Percentiles rank a stretch among this genome's conserved stretches.
phyloP scores from a whole-genome alignment of 2,888 invertebrate species.

The Ophion obscuratus region DNA sequence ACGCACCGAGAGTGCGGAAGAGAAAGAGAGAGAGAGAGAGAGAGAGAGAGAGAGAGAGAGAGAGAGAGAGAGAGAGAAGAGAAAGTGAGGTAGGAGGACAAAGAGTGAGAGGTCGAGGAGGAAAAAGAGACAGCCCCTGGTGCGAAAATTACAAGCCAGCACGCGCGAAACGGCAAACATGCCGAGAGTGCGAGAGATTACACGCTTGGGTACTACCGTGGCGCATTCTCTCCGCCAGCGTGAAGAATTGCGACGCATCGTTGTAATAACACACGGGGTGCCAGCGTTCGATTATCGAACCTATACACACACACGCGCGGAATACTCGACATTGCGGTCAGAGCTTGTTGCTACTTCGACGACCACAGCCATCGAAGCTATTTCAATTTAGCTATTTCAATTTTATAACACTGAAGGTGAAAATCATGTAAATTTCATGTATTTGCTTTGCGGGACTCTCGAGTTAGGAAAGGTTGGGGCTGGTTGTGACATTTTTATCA shows the following conservation, averaged over 20 bases:
- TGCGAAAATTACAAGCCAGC: slow-evolving; percentile 68
- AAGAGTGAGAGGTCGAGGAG: not conserved
- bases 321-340: slow-evolving; percentile 37
- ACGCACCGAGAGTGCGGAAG: not conserved
- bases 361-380: slow-evolving; percentile 27
- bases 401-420: slow-evolving; percentile 29
- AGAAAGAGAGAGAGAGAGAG: not conserved
- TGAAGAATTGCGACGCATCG: slow-evolving; percentile 65
- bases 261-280: slow-evolving; percentile 57
- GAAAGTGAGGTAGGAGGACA: not conserved
- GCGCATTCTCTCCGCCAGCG: slow-evolving; percentile 65
- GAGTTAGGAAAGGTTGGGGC: not conserved
- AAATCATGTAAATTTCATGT: slow-evolving; percentile 59
- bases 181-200: slow-evolving; percentile 63
- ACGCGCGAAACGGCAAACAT: slow-evolving; percentile 68
- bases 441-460: slow-evolving; percentile 59
- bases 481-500: too few relatives aligned
- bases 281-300: slow-evolving; percentile 62
- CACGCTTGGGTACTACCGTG: slow-evolving; percentile 64
- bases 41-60: not conserved
- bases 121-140: slow-evolving; percentile 31
- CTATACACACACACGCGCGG: slow-evolving; percentile 45
- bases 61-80: not conserved
- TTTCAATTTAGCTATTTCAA: slow-evolving; percentile 62
- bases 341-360: slow-evolving; percentile 3